Conservation (phyloP, 2,888 invertebrate genomes). For the Siphonodentalium dalli region DNA sequence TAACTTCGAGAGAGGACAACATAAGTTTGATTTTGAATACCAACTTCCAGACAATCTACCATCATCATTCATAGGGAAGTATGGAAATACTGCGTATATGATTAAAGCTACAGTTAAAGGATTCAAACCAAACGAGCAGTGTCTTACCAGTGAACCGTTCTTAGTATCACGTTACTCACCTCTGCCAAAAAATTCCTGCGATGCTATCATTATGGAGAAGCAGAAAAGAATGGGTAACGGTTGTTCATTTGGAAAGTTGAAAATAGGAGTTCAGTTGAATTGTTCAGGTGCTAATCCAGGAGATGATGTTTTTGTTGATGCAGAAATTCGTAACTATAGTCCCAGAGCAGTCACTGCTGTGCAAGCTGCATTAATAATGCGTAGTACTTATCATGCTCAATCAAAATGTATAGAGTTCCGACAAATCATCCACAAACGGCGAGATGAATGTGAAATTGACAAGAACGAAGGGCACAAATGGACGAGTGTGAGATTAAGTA, state of each 20-base stretch:
- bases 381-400: conserved; percentile 55
- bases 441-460: conserved; percentile 58
- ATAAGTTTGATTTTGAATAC: conserved; percentile 59
- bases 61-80: conserved; percentile 64
- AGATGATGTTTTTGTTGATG: conserved; percentile 59
- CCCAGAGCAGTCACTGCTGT: conserved; percentile 49
- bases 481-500: conserved; percentile 56
- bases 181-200: conserved; percentile 31
- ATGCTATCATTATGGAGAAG: conserved; percentile 22
- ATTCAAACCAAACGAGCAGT: conserved; percentile 51
- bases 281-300: conserved; percentile 58
- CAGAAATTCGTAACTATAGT: conserved; percentile 57
- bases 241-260: conserved; percentile 57
- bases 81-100: conserved; percentile 63
- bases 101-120: conserved; percentile 57
- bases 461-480: conserved; percentile 59
- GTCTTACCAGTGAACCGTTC: conserved; percentile 63
- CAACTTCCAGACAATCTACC: conserved; percentile 58
- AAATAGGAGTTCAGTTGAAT: conserved; percentile 45
- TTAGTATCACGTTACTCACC: conserved; percentile 45
- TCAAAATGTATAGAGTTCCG: conserved; percentile 43
- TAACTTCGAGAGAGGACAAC: conserved; percentile 45
- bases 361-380: conserved; percentile 57
- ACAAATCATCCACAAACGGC: conserved; percentile 60
- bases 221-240: conserved; percentile 45